Percentiles rank a stretch among this genome's conserved stretches.
Conservation (phyloP, 2,113 vertebrate genomes). For the Chamaea fasciata region DNA sequence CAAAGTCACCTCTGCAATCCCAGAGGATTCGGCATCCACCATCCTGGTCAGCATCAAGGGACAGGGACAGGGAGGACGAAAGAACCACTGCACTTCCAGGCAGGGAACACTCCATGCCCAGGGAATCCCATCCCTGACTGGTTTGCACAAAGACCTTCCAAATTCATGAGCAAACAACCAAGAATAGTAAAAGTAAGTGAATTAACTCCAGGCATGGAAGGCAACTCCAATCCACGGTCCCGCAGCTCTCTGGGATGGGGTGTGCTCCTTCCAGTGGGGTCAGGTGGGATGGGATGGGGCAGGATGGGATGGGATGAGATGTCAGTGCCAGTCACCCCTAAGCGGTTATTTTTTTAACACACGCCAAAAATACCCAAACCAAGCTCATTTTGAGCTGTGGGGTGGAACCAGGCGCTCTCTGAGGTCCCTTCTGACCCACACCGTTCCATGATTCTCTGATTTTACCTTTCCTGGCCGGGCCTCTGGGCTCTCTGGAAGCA, state of each 20-base stretch:
- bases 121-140: neutral
- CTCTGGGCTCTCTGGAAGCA: neutral
- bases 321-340: neutral
- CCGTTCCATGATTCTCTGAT: neutral
- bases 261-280: neutral
- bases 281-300: neutral
- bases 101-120: neutral
- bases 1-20: neutral
- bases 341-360: neutral
- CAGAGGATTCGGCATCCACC: fast-evolving
- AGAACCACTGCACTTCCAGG: neutral
- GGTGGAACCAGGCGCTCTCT: neutral
- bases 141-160: neutral
- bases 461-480: neutral
- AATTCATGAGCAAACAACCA: neutral
- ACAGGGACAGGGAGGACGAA: neutral
- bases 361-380: neutral
- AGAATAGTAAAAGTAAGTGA: neutral
- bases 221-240: fast-evolving
- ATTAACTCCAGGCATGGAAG: neutral
- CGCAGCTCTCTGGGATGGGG: fast-evolving
- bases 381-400: neutral
- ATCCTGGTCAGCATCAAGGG: neutral
- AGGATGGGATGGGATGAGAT: neutral
- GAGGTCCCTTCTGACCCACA: neutral